Conservation (phyloP, 2,888 invertebrate species). For the Atrina japonica region DNA sequence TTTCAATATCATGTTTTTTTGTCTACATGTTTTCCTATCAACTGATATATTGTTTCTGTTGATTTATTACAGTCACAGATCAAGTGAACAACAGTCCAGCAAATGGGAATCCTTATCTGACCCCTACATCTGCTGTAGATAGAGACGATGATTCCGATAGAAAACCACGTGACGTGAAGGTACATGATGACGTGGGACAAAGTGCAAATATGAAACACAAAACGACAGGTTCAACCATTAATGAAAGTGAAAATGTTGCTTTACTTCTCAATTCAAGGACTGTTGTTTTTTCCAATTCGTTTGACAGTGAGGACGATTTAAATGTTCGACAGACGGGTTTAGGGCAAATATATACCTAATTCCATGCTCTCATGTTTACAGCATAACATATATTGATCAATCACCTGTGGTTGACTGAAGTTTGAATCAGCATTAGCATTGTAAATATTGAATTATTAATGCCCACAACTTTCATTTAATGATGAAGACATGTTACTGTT, state of each 20-base stretch:
- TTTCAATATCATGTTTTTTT: background rate
- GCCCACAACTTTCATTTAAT: too few relatives aligned
- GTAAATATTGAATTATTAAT: too few relatives aligned
- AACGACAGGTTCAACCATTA: background rate
- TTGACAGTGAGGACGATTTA: conserved; percentile 28
- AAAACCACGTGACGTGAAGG: too few relatives aligned
- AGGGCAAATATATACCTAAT: too few relatives aligned
- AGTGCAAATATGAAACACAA: background rate
- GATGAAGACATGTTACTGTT: too few relatives aligned
- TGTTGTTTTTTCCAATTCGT: conserved; percentile 27
- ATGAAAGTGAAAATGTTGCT: conserved; percentile 29
- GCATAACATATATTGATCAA: too few relatives aligned
- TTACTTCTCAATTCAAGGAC: conserved; percentile 27
- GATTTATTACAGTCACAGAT: background rate
- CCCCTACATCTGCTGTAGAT: conserved; percentile 17
- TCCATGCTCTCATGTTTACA: too few relatives aligned
- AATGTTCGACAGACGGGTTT: too few relatives aligned
- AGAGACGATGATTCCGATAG: background rate
- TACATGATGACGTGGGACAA: too few relatives aligned
- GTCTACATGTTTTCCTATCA: background rate
- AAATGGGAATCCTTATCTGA: conserved; percentile 28
- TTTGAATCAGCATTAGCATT: too few relatives aligned
- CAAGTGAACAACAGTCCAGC: background rate
- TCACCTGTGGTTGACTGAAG: too few relatives aligned
- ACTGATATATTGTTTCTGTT: background rate